Evolutionary conservation across 2,113 vertebrate genomes (phyloP).

Genomic region (Saguinus midas): DNA sequence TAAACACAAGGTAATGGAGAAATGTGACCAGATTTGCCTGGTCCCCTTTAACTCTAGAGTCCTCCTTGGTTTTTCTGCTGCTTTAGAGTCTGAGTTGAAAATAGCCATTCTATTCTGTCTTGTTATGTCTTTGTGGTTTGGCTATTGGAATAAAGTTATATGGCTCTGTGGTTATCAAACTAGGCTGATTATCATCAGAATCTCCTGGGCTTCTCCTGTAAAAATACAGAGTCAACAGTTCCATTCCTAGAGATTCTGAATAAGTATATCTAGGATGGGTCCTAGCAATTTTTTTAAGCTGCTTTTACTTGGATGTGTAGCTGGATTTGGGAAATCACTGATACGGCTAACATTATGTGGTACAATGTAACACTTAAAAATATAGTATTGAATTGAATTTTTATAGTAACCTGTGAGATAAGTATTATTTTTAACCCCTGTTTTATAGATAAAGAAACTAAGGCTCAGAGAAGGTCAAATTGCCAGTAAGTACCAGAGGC

Average conservation of each 20-base stretch:
- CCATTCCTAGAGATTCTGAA: background rate
- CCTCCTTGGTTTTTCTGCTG: background rate
- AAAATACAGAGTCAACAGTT: background rate
- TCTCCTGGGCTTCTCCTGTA: background rate
- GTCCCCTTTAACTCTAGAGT: background rate
- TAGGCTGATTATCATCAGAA: background rate
- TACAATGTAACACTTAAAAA: background rate
- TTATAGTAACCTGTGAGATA: conserved; percentile 40
- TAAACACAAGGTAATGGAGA: background rate
- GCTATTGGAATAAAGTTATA: background rate
- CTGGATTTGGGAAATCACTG: background rate
- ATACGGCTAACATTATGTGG: background rate
- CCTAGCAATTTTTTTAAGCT: background rate
- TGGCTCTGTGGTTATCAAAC: background rate
- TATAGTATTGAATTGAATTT: conserved; percentile 28
- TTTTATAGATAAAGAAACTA: conserved; percentile 68
- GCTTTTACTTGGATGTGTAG: background rate
- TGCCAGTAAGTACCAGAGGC: conserved; percentile 48
- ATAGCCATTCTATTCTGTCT: background rate
- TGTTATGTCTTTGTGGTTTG: background rate
- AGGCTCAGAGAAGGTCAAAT: conserved; percentile 59
- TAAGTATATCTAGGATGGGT: background rate
- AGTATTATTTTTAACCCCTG: conserved; percentile 64
- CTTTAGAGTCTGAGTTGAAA: background rate
- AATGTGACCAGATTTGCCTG: background rate